Evolutionary conservation across 92 coral and sea anemone species (phyloP), one percentile per base, ranked within the genome.

Genomic region (Virgularia gustaviana): DNA sequence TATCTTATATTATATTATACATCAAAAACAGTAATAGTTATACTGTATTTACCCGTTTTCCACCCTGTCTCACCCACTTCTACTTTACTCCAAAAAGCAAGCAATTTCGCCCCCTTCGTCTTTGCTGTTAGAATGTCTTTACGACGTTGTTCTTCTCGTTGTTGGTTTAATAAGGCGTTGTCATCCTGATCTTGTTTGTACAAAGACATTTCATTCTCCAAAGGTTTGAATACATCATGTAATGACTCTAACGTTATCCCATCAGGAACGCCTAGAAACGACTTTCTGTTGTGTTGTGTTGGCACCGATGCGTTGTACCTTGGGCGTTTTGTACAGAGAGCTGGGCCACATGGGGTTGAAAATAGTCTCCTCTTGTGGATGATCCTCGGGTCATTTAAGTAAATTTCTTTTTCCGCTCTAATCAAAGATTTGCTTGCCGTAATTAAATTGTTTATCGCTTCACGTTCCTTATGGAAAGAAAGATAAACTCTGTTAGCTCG

Each of bases 291-390:
- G 15, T 51, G 37, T 27, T 30, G 41, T 32, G 18, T 24, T 19
- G 79, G 58, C 18, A 41, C 53, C n/a, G 87, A 78, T 27, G 87
- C 87, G 44, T 72, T 83, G 42, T 83, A 57, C 57, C 87, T 78
- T 32, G 87, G 80, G 5, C 83, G 65, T 13, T 37, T 11, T 8
- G 77, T 60, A 30, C 75, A 25, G n/a, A 83, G 36, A 8, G 87
- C 59, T 24, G 67, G 25, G 45, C 65, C 75, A 20, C 72, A 1
- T 23, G 73, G 86, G 6, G 82, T 82, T 49, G 78, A 18, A 55
- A 67, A 72, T 7, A 25, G 19, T 65, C 82, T 57, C 54, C 58
- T 80, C 61, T 76, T 68, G 30, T 34, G n/a, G 9, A 42, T 28
- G 24, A 56, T 68, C 28, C 9, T 41, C 7, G 73, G 86, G 28